These are phyloP conservation scores for Sogatella furcifera DNA, from an alignment of 1,140 invertebrate genomes.

Conservation along the genomic window DNA sequence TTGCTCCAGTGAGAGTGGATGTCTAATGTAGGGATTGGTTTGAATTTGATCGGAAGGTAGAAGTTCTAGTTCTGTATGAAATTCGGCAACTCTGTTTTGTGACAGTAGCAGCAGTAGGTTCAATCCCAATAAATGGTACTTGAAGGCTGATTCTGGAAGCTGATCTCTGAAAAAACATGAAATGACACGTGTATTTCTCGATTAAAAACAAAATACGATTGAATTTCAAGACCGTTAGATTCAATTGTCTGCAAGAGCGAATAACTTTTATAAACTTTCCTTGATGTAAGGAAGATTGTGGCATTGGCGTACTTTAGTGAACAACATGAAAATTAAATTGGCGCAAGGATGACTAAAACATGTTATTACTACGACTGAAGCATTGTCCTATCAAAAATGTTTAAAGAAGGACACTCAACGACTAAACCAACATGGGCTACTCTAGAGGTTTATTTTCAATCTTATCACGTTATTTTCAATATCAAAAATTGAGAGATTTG, in stretches of 20 bases:
- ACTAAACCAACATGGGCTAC: not conserved
- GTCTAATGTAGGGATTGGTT: constrained; percentile 87
- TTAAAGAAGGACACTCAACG: no score
- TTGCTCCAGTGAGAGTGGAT: constrained; percentile 92
- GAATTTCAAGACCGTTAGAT: no score
- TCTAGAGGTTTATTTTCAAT: not conserved
- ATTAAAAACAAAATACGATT: no score
- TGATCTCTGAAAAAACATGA: constrained; percentile 39
- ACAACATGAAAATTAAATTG: no score
- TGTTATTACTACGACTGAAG: no score
- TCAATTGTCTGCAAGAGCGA: no score
- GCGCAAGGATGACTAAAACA: no score
- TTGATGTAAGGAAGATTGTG: no score
- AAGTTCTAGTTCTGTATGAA: constrained; percentile 95
- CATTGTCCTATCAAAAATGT: no score
- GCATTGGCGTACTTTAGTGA: no score
- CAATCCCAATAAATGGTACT: constrained; percentile 89
- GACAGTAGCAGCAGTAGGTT: constrained; percentile 93
- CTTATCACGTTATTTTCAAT: not conserved
- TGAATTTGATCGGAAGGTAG: constrained; percentile 88
- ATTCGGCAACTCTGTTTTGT: constrained; percentile 94
- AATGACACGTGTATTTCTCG: not conserved
- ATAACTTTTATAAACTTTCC: no score
- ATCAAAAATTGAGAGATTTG: no score
- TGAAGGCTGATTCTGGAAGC: constrained; percentile 87